Evolutionary conservation across 2,113 vertebrate species (phyloP).

Genomic region (Anolis sagrei): DNA sequence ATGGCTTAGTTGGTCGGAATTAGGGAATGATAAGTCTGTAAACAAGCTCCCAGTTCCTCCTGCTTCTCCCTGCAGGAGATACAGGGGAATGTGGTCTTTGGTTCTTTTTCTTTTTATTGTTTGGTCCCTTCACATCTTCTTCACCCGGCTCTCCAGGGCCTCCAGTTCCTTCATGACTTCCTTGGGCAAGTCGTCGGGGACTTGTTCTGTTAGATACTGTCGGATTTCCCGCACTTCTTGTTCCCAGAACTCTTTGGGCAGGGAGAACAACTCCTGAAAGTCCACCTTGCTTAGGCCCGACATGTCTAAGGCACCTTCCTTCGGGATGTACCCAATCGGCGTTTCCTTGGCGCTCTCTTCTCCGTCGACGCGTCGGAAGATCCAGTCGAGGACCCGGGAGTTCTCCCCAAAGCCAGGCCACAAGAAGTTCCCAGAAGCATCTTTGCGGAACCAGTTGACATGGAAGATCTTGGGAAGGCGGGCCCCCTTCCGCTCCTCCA

Average conservation of each 20-base stretch:
- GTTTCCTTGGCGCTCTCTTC: slow-evolving; percentile 78
- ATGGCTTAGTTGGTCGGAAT: neutral
- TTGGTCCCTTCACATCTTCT: slow-evolving; percentile 66
- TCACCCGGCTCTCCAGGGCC: slow-evolving; percentile 82
- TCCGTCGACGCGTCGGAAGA: slow-evolving; percentile 79
- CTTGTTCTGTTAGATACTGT: slow-evolving; percentile 88
- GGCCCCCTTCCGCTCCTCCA: slow-evolving; percentile 60
- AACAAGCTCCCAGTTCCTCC: slow-evolving; percentile 21
- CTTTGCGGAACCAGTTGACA: slow-evolving; percentile 78
- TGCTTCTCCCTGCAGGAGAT: neutral
- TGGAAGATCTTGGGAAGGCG: slow-evolving; percentile 75
- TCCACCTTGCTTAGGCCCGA: slow-evolving; percentile 69
- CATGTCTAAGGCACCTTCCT: slow-evolving; percentile 76
- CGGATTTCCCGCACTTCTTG: slow-evolving; percentile 82
- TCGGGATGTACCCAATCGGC: slow-evolving; percentile 78
- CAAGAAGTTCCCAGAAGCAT: slow-evolving; percentile 68
- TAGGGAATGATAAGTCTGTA: slow-evolving; percentile 1
- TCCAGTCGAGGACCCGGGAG: slow-evolving; percentile 76
- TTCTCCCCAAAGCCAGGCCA: slow-evolving; percentile 79
- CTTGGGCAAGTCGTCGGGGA: slow-evolving; percentile 84
- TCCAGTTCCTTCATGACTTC: slow-evolving; percentile 85
- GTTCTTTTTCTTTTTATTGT: neutral
- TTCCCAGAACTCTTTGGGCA: slow-evolving; percentile 83
- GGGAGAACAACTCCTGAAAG: slow-evolving; percentile 74
- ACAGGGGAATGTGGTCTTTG: neutral